Evolutionary conservation across 2,797 vertebrate genomes (phyloP), one percentile per base, ranked within the genome.

Genomic region (Mormyrops attenuatus): DNA sequence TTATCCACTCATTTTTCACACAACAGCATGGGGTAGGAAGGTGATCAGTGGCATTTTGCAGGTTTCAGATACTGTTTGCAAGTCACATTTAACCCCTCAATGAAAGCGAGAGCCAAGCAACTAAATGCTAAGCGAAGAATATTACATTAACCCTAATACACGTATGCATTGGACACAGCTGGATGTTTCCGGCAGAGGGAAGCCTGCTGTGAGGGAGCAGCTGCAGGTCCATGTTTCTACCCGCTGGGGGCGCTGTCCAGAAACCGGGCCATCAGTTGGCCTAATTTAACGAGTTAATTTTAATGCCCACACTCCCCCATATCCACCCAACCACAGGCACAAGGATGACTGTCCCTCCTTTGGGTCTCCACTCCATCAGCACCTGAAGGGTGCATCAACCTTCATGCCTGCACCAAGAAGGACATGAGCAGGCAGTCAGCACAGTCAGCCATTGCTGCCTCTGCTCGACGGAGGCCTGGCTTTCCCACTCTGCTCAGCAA

Each of bases 361-460:
- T 20, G 13, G 26, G 52, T 91, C 91, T 91, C 38, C 87, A 55
- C 63, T 52, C 86, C 88, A 50, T 30, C 77, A 89, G 82, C 87
- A 90, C 88, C 89, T 88, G 90, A 88, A 90, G 89, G 89, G 85
- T 55, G 41, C 52, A 88, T 49, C 89, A 90, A 57, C 89, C 85
- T 57, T 57, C n/a, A 50, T 82, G 38, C 50, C 63, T 17, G n/a
- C 22, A 11, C 89, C 92, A 77, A 90, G 87, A 84, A 77, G 63
- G 52, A 89, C 30, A 3, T 57, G 88, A 20, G 69, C 30, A 50
- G 88, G 66, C 85, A 91, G 91, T 66, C 85, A 66, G 34, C 82
- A 88, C 88, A 77, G 41, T 90, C 88, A 91, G 80, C 60, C 85
- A 88, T 85, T 87, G 89, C 91, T 17, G 55, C 44, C 9, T 53